Percentiles rank a stretch among this genome's conserved stretches.
These are phyloP conservation scores for Cochlearius cochlearius DNA, from an alignment of 2,113 vertebrate species.

Conservation along the genomic window DNA sequence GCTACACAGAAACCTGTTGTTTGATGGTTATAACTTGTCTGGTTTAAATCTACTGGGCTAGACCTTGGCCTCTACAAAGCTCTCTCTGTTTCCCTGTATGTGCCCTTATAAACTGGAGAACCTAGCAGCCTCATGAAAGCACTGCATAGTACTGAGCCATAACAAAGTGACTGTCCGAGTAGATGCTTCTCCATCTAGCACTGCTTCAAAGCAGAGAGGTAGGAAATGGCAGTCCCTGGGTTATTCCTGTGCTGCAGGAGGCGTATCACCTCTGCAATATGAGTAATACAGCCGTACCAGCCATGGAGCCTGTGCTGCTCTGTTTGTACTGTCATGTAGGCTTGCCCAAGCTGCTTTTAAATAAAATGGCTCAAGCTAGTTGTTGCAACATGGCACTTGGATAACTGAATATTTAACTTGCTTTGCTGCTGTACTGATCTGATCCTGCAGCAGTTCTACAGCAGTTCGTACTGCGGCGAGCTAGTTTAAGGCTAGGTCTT, in stretches of 20 bases:
- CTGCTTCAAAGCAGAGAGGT: not conserved
- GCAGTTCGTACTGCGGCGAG: not conserved
- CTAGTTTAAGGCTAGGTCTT: not conserved
- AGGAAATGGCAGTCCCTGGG: not conserved
- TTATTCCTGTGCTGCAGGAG: not conserved
- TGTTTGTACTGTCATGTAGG: fast-evolving
- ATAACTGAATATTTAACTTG: not conserved
- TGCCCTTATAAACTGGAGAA: not conserved
- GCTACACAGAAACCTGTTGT: not conserved
- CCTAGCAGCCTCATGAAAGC: not conserved
- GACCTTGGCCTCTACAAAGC: not conserved
- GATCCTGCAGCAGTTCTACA: not conserved
- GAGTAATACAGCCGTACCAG: not conserved
- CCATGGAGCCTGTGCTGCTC: fast-evolving
- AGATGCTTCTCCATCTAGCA: not conserved
- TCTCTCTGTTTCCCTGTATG: not conserved
- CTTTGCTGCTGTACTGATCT: not conserved
- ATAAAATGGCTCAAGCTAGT: not conserved
- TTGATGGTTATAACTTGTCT: not conserved
- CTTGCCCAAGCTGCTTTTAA: not conserved
- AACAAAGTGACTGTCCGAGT: not conserved
- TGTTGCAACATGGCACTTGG: not conserved
- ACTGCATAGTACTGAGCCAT: not conserved
- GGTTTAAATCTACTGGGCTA: not conserved
- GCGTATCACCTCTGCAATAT: fast-evolving